These are phyloP conservation scores for Mastacembelus armatus DNA, from an alignment of 2,797 vertebrate genomes.

Conservation along the genomic window DNA sequence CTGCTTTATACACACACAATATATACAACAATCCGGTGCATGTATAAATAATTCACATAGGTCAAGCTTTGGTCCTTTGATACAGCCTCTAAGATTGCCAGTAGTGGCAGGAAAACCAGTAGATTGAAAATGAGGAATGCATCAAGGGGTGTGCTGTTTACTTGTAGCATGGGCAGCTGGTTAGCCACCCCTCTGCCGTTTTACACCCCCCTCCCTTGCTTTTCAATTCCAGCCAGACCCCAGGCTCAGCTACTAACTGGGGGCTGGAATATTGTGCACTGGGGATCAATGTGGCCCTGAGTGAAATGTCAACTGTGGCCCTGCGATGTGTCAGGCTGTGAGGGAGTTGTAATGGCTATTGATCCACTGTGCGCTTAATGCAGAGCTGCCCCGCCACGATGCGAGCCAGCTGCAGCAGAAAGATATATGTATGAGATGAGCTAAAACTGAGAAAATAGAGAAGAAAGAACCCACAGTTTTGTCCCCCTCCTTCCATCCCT, in stretches of 20 bases:
- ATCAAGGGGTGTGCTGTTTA: constrained; percentile 91
- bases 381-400: constrained; percentile 87
- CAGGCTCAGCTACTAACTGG: constrained; percentile 89
- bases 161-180: constrained; percentile 90
- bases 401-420: constrained; percentile 91
- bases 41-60: constrained; percentile 81
- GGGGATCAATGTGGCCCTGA: constrained; percentile 97
- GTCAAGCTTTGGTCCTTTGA: constrained; percentile 87
- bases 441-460: constrained; percentile 95
- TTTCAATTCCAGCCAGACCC: constrained; percentile 92
- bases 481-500: constrained; percentile 90
- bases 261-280: constrained; percentile 94
- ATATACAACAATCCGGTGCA: constrained; percentile 48
- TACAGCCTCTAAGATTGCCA: constrained; percentile 82
- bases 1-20: constrained; percentile 71
- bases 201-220: constrained; percentile 80
- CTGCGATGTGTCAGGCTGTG: constrained; percentile 97
- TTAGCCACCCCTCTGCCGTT: constrained; percentile 85
- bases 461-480: constrained; percentile 79
- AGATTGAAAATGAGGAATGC: constrained; percentile 89
- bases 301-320: constrained; percentile 97
- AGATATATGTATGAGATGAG: constrained; percentile 91
- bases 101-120: constrained; percentile 90
- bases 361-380: constrained; percentile 99
- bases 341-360: constrained; percentile 99